Conservation (phyloP, 2,113 vertebrate species). For the Plecturocebus donacophilus region DNA sequence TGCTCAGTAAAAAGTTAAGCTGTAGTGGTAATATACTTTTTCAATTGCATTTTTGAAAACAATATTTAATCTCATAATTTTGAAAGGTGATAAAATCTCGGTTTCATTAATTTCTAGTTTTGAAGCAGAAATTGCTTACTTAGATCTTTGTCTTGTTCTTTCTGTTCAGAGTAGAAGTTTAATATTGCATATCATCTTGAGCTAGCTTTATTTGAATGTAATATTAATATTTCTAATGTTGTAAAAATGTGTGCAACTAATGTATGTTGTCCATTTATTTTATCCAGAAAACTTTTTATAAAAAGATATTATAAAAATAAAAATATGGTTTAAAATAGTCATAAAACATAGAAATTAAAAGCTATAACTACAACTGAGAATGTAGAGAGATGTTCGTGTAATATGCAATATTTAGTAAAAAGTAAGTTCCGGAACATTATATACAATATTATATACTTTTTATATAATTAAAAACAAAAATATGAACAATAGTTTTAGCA, state of each 20-base stretch:
- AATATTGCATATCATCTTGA: background rate
- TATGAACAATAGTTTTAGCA: background rate
- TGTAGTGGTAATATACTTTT: background rate
- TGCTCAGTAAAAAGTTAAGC: background rate
- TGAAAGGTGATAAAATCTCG: background rate
- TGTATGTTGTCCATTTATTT: background rate
- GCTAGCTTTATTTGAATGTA: background rate
- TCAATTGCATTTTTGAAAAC: background rate
- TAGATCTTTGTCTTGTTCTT: background rate
- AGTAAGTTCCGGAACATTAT: background rate
- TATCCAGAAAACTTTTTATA: background rate
- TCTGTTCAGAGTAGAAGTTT: background rate
- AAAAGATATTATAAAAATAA: background rate
- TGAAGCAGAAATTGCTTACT: background rate
- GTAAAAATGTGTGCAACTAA: background rate
- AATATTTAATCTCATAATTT: background rate
- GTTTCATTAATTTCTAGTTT: background rate
- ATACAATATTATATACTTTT: background rate
- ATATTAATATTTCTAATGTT: background rate
- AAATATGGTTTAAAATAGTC: background rate
- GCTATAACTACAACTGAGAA: background rate
- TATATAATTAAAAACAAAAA: constrained; percentile 9
- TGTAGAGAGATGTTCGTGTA: background rate
- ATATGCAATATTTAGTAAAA: background rate
- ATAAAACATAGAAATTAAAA: background rate